Conservation (phyloP, 2,113 vertebrate genomes). For the Grus americana region DNA sequence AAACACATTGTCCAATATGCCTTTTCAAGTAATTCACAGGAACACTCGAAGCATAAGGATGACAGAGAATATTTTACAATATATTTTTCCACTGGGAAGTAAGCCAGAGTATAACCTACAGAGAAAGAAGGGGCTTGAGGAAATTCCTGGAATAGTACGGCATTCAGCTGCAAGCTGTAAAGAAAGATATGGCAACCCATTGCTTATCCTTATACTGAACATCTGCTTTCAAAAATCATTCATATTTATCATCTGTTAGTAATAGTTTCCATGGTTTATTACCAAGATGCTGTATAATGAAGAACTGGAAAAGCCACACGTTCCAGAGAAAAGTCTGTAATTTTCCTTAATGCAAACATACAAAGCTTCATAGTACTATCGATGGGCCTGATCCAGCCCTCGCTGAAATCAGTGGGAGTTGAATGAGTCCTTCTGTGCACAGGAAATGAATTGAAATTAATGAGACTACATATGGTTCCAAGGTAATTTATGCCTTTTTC, state of each 20-base stretch:
- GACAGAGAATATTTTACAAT: neutral
- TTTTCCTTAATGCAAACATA: slow-evolving; percentile 33
- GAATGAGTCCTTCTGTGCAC: slow-evolving; percentile 4
- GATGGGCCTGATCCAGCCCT: slow-evolving; percentile 31
- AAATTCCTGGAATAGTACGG: slow-evolving; percentile 2
- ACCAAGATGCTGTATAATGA: slow-evolving; percentile 37
- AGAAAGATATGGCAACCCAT: slow-evolving; percentile 21
- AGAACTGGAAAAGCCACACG: slow-evolving; percentile 8
- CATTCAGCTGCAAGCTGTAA: slow-evolving; percentile 33
- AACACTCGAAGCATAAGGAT: neutral
- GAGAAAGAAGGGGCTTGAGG: neutral
- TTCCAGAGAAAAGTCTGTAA: slow-evolving; percentile 34
- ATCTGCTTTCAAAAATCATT: slow-evolving; percentile 56
- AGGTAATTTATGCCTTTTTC: slow-evolving; percentile 27
- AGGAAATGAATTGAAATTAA: slow-evolving; percentile 60
- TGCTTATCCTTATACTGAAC: slow-evolving; percentile 1
- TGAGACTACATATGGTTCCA: slow-evolving; percentile 35
- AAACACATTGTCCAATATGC: neutral
- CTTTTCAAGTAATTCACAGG: neutral
- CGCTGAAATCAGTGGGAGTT: slow-evolving; percentile 28
- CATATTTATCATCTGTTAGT: slow-evolving; percentile 32
- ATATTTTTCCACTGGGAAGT: neutral
- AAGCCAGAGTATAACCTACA: slow-evolving; percentile 2
- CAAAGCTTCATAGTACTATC: neutral
- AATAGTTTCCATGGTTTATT: slow-evolving; percentile 47